Conservation (phyloP, 2,797 vertebrate species). For the Melanotaenia trifasciata region DNA sequence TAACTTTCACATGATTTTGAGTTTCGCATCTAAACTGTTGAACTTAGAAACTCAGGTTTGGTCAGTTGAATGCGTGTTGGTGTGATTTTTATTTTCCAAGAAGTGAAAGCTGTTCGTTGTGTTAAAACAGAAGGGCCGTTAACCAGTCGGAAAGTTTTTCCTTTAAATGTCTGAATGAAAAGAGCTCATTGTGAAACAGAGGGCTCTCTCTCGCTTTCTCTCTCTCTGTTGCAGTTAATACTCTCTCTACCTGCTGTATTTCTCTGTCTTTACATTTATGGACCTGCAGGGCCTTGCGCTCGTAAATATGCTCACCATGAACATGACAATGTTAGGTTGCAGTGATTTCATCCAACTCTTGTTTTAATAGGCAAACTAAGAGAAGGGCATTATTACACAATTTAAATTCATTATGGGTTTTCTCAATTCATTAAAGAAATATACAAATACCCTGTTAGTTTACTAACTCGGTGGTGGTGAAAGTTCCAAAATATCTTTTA, state of each 20-base stretch:
- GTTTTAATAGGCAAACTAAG: not conserved
- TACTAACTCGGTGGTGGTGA: not conserved
- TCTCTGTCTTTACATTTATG: not conserved
- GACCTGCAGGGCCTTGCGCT: not conserved
- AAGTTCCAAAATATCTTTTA: not conserved
- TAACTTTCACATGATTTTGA: not conserved
- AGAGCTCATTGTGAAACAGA: conserved; percentile 37
- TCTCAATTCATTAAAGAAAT: not conserved
- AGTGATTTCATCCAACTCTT: not conserved
- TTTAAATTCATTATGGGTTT: not conserved
- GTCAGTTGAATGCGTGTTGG: conserved; percentile 12
- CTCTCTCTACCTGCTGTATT: conserved; percentile 8
- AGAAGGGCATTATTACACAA: not conserved
- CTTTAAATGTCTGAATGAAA: conserved; percentile 42
- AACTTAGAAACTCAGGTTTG: not conserved
- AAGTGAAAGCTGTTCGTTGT: conserved; percentile 25
- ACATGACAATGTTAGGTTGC: not conserved
- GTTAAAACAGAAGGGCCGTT: conserved; percentile 14
- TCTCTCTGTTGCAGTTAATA: not conserved
- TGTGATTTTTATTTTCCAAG: conserved; percentile 6
- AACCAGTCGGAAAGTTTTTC: conserved; percentile 27
- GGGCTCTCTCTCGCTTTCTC: conserved; percentile 12
- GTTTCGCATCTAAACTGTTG: not conserved
- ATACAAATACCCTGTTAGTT: not conserved
- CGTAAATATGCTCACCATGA: not conserved